Conservation (phyloP, 2,797 vertebrate species). For the Hephaestus fuliginosus region DNA sequence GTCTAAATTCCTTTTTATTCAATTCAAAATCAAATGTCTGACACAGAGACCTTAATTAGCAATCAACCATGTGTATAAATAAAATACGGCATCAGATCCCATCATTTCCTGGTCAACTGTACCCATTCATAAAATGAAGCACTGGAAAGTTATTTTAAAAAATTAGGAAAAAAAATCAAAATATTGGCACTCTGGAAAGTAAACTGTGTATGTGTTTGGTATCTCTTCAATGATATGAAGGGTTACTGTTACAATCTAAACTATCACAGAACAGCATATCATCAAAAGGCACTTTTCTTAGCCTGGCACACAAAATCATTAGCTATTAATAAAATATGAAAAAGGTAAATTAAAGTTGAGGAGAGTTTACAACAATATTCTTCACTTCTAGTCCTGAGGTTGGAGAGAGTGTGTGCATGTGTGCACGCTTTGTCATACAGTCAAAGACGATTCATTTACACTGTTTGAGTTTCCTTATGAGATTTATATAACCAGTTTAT, state of each 20-base stretch:
- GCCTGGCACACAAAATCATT: constrained; percentile 56
- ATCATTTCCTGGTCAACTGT: not conserved
- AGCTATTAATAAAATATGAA: constrained; percentile 67
- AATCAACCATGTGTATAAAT: constrained; percentile 30
- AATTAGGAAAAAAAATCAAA: constrained; percentile 11
- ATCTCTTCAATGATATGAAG: constrained; percentile 32
- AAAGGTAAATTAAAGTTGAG: constrained; percentile 60
- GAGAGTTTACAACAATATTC: constrained; percentile 65
- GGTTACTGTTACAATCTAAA: constrained; percentile 36
- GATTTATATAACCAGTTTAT: constrained; percentile 11
- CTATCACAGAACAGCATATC: constrained; percentile 34
- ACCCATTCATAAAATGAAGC: constrained; percentile 26
- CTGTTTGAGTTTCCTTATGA: not conserved
- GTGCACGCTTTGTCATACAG: constrained; percentile 8
- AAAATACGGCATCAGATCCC: constrained; percentile 25
- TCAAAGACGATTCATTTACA: not conserved
- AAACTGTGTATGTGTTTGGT: constrained; percentile 6
- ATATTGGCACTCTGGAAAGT: constrained; percentile 27
- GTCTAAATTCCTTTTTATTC: not conserved
- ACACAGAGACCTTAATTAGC: constrained; percentile 2
- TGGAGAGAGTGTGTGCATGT: constrained; percentile 26
- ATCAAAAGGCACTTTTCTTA: constrained; percentile 64
- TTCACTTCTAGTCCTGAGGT: constrained; percentile 65
- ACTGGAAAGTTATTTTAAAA: not conserved
- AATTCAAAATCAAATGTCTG: constrained; percentile 17